phyloP scores from a whole-genome alignment of 1,140 invertebrate genomes.

The Drosophila busckii region DNA sequence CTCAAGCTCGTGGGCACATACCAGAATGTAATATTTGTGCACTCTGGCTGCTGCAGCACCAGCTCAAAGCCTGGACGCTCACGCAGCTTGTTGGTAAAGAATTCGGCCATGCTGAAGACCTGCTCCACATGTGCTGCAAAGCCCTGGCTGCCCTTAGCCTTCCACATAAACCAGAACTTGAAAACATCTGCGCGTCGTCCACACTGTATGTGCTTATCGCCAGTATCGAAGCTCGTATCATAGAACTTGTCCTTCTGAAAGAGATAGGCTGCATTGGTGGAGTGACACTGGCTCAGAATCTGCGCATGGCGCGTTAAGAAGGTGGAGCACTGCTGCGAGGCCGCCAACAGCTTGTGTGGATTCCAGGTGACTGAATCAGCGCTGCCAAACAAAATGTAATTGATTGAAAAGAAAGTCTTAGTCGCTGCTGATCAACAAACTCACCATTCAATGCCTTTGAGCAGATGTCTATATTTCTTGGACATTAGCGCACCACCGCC shows the following conservation, averaged over 20 bases:
- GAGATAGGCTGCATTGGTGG: constrained; percentile 90
- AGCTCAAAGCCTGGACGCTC: constrained; percentile 86
- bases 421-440: too few species aligned
- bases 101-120: constrained; percentile 86
- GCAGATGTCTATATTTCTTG: constrained; percentile 86
- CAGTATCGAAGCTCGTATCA: constrained; percentile 93
- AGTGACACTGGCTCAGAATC: constrained; percentile 83
- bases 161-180: constrained; percentile 99
- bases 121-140: constrained; percentile 89
- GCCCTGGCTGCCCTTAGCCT: constrained; percentile 92
- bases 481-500: constrained; percentile 93
- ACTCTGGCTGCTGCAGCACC: constrained; percentile 90
- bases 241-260: constrained; percentile 99
- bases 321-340: constrained; percentile 97
- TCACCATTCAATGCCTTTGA: constrained; percentile 88
- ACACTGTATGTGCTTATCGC: constrained; percentile 94
- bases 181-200: constrained; percentile 96
- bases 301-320: constrained; percentile 87
- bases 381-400: constrained; percentile 80
- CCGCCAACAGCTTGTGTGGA: constrained; percentile 98
- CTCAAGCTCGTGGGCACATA: constrained; percentile 91
- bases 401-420: too few species aligned
- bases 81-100: constrained; percentile 85
- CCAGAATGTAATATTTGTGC: constrained; percentile 97
- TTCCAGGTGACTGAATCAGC: constrained; percentile 99